A percentile compares a stretch with the other conserved stretches of the same genome.
Evolutionary conservation across 2,888 invertebrate genomes (phyloP).

Genomic region (Automeris io): DNA sequence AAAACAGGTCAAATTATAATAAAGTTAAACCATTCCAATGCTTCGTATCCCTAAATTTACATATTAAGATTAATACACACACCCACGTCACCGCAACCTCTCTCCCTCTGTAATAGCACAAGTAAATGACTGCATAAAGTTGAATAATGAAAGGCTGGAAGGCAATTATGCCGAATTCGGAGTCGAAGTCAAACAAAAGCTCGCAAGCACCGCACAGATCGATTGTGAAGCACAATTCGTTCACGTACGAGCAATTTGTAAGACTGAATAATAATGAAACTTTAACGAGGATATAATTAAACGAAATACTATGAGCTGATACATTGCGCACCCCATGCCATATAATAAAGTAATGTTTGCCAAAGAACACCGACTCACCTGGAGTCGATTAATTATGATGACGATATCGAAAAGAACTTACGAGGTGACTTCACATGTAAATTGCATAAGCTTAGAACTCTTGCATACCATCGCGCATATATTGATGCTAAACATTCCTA

Average conservation of each 20-base stretch:
- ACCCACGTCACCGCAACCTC: slow-evolving; percentile 66
- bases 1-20: no score
- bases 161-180: slow-evolving; percentile 75
- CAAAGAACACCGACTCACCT: slow-evolving; percentile 33
- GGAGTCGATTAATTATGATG: slow-evolving; percentile 32
- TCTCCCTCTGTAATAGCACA: slow-evolving; percentile 73
- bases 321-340: slow-evolving; percentile 31
- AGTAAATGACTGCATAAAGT: slow-evolving; percentile 76
- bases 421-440: slow-evolving; percentile 33
- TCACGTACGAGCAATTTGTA: slow-evolving; percentile 72
- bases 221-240: slow-evolving; percentile 68
- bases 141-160: slow-evolving; percentile 76
- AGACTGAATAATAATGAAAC: slow-evolving; percentile 71
- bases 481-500: slow-evolving; percentile 66
- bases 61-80: slow-evolving; percentile 75
- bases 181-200: slow-evolving; percentile 75
- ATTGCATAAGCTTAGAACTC: slow-evolving; percentile 46
- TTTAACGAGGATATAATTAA: slow-evolving; percentile 71
- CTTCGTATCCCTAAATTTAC: slow-evolving; percentile 70
- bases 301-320: slow-evolving; percentile 55
- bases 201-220: slow-evolving; percentile 59
- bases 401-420: slow-evolving; percentile 34
- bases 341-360: slow-evolving; percentile 39
- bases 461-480: slow-evolving; percentile 53
- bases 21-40: slow-evolving; percentile 61